phyloP scores from a whole-genome alignment of 2,113 vertebrate species.

The Struthio camelus region DNA sequence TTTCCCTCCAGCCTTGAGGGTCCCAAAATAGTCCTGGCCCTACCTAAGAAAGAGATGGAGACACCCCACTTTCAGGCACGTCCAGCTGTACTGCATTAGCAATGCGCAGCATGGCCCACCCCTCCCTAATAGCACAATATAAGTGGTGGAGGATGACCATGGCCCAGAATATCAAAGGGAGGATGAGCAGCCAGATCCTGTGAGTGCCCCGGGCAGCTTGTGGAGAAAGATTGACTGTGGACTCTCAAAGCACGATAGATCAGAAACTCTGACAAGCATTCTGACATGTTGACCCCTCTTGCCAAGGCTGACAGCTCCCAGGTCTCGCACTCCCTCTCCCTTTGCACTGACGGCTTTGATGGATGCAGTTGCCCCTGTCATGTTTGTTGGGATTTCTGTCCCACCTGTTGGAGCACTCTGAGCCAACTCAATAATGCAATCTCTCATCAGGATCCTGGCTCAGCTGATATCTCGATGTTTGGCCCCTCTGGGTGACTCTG shows the following conservation, averaged over 20 bases:
- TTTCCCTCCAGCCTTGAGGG: background rate
- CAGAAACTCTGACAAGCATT: background rate
- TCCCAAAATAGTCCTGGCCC: accelerated
- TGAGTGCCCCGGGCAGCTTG: accelerated
- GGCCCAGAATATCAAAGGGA: background rate
- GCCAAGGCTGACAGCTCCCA: background rate
- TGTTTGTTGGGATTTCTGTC: background rate
- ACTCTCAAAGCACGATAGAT: background rate
- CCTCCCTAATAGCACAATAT: accelerated
- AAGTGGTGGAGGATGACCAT: accelerated
- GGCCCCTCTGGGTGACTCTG: background rate
- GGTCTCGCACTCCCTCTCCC: background rate
- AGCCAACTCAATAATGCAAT: background rate
- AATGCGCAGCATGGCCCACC: no score
- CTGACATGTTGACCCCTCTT: background rate
- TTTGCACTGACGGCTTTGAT: background rate
- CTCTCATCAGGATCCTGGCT: background rate
- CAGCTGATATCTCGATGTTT: background rate
- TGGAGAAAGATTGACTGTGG: background rate
- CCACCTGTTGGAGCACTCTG: background rate
- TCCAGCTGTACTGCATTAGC: accelerated
- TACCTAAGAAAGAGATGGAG: background rate
- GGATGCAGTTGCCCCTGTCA: accelerated
- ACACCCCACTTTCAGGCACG: accelerated
- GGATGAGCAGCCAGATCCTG: background rate